These are phyloP conservation scores for Enteromius radiatus DNA, from an alignment of 2,797 vertebrate species.

Conservation along the genomic window DNA sequence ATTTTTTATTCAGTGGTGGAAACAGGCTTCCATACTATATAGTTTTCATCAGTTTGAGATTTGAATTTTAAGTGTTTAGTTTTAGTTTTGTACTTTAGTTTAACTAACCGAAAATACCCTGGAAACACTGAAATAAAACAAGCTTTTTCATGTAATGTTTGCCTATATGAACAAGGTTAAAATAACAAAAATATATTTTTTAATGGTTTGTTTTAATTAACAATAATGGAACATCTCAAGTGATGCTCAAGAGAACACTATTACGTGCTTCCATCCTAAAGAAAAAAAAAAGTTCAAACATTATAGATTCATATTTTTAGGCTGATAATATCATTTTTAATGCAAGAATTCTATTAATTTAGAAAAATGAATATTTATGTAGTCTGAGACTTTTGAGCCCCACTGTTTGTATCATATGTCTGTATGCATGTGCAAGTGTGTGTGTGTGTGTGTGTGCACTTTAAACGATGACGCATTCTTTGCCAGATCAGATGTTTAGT, in stretches of 20 bases:
- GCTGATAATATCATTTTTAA: neutral
- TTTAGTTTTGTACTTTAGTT: neutral
- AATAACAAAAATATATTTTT: neutral
- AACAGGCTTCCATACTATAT: too few species aligned
- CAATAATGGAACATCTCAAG: neutral
- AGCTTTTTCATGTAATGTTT: neutral
- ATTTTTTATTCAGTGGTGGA: too few species aligned
- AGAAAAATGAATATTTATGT: neutral
- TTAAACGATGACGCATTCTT: constrained; percentile 36
- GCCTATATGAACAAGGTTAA: neutral
- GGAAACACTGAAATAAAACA: neutral
- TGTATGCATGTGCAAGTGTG: neutral
- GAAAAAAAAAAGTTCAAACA: neutral
- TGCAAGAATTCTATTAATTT: neutral
- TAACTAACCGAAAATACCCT: neutral
- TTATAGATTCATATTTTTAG: neutral
- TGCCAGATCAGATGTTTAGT: constrained; percentile 33
- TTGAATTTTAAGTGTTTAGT: neutral
- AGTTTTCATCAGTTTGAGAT: neutral
- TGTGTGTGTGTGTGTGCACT: constrained; percentile 18
- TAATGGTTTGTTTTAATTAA: neutral
- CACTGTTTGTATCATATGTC: neutral
- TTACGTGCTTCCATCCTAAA: neutral
- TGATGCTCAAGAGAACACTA: neutral
- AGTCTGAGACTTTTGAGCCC: neutral